Base-by-base conservation (phyloP, 2,888 invertebrate species). In the Caenorhabditis macrosperma region DNA sequence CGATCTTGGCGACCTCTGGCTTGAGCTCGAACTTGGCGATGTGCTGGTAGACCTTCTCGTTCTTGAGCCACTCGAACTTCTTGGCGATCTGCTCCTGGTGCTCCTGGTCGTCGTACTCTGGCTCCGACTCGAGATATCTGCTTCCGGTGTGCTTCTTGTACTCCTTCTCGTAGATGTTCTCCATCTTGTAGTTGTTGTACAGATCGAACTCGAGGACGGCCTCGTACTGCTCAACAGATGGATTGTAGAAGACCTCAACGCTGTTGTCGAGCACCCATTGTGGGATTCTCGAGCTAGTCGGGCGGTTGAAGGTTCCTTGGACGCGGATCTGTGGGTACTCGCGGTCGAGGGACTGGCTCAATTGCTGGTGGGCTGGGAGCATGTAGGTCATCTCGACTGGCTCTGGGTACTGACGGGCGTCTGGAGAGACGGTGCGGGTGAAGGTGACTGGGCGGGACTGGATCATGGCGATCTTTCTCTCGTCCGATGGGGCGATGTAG, bases 401-500 rank as follows among this genome's bases (percentile, higher is more conserved):
- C 63, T 82, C 76, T 72, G 82, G 84, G 72, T 82, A 86, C 52
- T 81, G 81, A n/a, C 82, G 81, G 20, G 81, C 54, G 15, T 78
- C 78, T 50, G 72, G 75, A 38, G 71, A 38, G 76, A 81, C 83
- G 26, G 59, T 72, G 52, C 83, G 82, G 54, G 81, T 71, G 78
- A 83, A 87, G 33, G 85, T 83, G 60, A 85, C 75, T 55, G 89
- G 89, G 24, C 86, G 83, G 24, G 84, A 80, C 69, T 85, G 81
- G 72, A 86, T 52, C 60, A 81, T 77, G 54, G 74, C 64, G 35
- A 88, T 46, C 46, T 79, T 80, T 17, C 41, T 54, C 46, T 79
- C 67, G 35, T 84, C 68, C 55, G 83, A 57, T 54, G 84, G 84
- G 38, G 83, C 26, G 50, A 61, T 78, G 77, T 61, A 55, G 67